Evolutionary conservation across 2,113 vertebrate genomes (phyloP).

Genomic region (Odocoileus hemionus): DNA sequence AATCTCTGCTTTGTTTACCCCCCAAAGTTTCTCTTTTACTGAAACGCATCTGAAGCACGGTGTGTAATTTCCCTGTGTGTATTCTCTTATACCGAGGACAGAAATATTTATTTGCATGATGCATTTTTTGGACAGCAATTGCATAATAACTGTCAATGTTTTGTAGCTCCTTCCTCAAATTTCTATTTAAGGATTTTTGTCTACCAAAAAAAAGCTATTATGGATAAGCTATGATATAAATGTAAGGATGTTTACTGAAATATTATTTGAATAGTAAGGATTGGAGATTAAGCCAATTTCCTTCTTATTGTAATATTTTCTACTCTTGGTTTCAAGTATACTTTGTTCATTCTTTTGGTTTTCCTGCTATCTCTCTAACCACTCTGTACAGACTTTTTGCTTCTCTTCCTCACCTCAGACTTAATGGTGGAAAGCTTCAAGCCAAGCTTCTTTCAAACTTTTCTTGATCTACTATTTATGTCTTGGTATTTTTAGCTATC

Average conservation of each 20-base stretch:
- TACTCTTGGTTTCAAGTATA: not conserved
- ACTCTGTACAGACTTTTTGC: not conserved
- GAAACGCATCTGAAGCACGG: not conserved
- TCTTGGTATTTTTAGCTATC: not conserved
- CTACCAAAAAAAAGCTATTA: not conserved
- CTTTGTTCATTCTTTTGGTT: not conserved
- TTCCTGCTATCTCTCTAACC: not conserved
- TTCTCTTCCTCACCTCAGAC: not conserved
- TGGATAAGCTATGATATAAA: not conserved
- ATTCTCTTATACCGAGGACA: not conserved
- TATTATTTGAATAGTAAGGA: not conserved
- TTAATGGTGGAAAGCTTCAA: not conserved
- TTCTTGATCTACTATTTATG: not conserved
- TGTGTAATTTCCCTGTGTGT: not conserved
- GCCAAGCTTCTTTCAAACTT: not conserved
- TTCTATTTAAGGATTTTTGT: not conserved
- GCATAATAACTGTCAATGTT: not conserved
- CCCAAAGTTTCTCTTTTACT: not conserved
- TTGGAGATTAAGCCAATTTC: not conserved
- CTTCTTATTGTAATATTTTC: not conserved
- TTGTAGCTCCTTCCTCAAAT: not conserved
- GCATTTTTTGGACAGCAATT: not conserved
- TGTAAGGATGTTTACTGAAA: not conserved
- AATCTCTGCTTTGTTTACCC: not conserved
- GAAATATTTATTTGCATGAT: not conserved